phyloP scores from a whole-genome alignment of 2,888 invertebrate genomes.

The Octonoba sinensis region DNA sequence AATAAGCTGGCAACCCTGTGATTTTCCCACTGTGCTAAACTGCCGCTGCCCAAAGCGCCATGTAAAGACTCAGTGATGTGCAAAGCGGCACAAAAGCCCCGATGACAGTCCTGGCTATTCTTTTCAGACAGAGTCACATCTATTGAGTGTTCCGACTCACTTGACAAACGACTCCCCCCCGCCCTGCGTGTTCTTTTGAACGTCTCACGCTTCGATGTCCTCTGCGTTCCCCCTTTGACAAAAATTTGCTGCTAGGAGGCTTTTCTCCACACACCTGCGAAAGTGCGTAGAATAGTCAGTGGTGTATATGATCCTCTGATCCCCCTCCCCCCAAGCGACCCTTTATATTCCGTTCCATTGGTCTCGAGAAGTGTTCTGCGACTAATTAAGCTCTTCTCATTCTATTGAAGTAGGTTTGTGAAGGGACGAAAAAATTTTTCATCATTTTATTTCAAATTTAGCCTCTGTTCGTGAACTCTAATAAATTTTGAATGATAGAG shows the following conservation, averaged over 20 bases:
- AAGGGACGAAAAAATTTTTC: no score
- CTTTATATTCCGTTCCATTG: no score
- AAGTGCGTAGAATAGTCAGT: no score
- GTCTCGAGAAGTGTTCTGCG: no score
- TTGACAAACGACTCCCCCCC: conserved; percentile 47
- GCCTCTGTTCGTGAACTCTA: no score
- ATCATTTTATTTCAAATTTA: no score
- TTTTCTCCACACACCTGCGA: conserved; percentile 45
- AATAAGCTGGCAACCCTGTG: no score
- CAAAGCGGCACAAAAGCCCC: conserved; percentile 31
- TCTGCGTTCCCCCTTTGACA: not conserved
- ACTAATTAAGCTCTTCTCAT: no score
- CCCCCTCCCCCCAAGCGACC: no score
- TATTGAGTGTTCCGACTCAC: conserved; percentile 52
- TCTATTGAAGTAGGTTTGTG: no score
- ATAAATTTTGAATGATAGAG: no score
- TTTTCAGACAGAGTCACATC: conserved; percentile 46
- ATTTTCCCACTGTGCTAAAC: conserved; percentile 26
- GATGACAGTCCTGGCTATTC: conserved; percentile 55
- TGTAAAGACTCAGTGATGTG: conserved; percentile 53
- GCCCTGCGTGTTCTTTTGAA: not conserved
- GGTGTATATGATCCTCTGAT: no score
- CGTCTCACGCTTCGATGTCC: not conserved
- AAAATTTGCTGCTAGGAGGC: conserved; percentile 59
- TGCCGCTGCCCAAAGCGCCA: conserved; percentile 47